Percentiles rank a stretch among this genome's conserved stretches.
phyloP scores from a whole-genome alignment of 1,140 invertebrate species.

The Orchesella cincta region DNA sequence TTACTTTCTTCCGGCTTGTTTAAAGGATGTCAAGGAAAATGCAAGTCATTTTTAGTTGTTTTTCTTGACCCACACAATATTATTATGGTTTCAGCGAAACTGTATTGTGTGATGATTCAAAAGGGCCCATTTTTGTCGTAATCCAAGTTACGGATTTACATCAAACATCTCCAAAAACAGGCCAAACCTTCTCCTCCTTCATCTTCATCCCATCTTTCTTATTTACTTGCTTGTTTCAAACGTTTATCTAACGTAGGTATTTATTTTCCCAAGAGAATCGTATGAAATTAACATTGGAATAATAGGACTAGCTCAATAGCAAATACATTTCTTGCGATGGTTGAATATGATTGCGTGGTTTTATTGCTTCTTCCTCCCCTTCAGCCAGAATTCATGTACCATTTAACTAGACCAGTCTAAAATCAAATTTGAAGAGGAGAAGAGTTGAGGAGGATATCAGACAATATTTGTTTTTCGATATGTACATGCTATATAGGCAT shows the following conservation, averaged over 20 bases:
- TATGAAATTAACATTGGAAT: neutral
- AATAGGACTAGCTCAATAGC: neutral
- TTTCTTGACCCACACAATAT: neutral
- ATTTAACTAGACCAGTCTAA: neutral
- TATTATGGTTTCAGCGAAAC: neutral
- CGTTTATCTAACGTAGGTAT: neutral
- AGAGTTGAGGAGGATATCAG: neutral
- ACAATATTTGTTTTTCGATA: neutral
- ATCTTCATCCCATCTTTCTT: neutral
- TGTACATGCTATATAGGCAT: neutral
- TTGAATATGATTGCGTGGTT: neutral
- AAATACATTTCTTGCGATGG: neutral
- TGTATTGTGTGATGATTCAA: neutral
- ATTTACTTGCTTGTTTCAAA: neutral
- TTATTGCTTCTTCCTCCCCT: neutral
- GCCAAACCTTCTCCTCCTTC: neutral
- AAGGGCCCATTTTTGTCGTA: neutral
- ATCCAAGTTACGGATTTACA: neutral
- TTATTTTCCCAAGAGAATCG: constrained; percentile 8
- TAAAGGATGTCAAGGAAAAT: constrained; percentile 3
- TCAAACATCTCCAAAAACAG: neutral
- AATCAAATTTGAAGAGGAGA: neutral
- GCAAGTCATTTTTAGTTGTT: neutral
- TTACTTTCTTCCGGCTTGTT: neutral
- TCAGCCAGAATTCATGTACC: neutral